Percentiles rank a stretch among this genome's conserved stretches.
phyloP scores from a whole-genome alignment of 2,888 invertebrate genomes.

The Drosophila testacea region DNA sequence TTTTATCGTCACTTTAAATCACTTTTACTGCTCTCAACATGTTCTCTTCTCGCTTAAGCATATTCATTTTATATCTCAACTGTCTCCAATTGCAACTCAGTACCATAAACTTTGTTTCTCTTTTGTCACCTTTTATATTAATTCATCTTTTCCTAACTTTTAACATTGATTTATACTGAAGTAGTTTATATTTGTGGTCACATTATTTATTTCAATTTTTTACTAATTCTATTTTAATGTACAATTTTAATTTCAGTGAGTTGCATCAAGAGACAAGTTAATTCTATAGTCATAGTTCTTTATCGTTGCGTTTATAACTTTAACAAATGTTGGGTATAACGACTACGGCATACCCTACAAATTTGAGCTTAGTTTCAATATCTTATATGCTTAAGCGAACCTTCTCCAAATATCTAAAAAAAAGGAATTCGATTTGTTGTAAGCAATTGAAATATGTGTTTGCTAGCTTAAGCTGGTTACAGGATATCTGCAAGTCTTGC shows the following conservation, averaged over 20 bases:
- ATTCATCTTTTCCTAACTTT: not conserved
- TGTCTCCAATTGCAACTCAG: constrained; percentile 3
- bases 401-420: constrained; percentile 3
- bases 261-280: constrained; percentile 6
- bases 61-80: constrained; percentile 5
- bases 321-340: constrained; percentile 16
- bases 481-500: constrained; percentile 45
- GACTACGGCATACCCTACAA: constrained; percentile 24
- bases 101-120: not conserved
- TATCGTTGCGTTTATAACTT: constrained; percentile 18
- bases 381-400: not conserved
- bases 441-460: constrained; percentile 12
- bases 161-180: not conserved
- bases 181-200: not conserved
- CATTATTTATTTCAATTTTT: not conserved
- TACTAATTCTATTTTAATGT: not conserved
- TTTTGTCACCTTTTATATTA: not conserved
- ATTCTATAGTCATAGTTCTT: constrained; percentile 10
- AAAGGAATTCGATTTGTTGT: constrained; percentile 11
- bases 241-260: not conserved
- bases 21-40: constrained; percentile 18
- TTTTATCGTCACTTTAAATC: constrained; percentile 33
- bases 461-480: constrained; percentile 37
- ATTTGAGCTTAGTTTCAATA: constrained; percentile 35
- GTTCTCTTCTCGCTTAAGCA: constrained; percentile 10